Evolutionary conservation across 2,113 vertebrate genomes (phyloP).

Genomic region (Zapornia atra): DNA sequence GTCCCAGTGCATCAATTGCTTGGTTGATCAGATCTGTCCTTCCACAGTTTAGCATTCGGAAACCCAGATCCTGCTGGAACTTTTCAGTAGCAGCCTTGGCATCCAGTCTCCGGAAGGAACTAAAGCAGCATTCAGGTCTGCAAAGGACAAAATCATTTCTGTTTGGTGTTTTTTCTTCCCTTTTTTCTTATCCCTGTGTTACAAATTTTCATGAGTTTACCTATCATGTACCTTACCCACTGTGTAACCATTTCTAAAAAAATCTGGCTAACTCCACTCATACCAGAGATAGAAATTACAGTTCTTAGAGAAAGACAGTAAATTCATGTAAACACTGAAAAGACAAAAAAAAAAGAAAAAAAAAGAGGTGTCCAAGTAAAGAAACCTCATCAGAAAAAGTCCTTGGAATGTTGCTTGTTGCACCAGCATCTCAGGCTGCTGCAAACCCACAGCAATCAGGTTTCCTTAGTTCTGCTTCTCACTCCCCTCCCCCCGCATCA

Average conservation of each 20-base stretch:
- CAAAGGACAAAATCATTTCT: background rate
- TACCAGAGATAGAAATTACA: background rate
- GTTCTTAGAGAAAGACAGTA: background rate
- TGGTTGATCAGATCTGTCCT: conserved; percentile 95
- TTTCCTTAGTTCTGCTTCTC: background rate
- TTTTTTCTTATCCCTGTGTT: background rate
- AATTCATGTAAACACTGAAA: background rate
- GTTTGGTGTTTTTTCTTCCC: background rate
- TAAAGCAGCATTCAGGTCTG: conserved; percentile 96
- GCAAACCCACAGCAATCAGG: background rate
- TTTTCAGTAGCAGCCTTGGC: conserved; percentile 92
- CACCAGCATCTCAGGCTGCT: background rate
- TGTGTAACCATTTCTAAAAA: background rate
- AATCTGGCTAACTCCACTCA: background rate
- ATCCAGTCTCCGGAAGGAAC: conserved; percentile 93
- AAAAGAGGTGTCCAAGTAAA: background rate
- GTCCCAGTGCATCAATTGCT: conserved; percentile 89
- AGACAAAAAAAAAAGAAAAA: background rate
- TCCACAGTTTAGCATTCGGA: conserved; percentile 97
- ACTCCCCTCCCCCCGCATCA: background rate
- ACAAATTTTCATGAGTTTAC: background rate
- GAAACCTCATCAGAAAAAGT: background rate
- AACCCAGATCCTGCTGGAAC: conserved; percentile 95
- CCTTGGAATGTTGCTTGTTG: no score
- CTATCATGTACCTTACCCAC: background rate